Evolutionary conservation across 2,113 vertebrate species (phyloP), one percentile per base, ranked within the genome.

Genomic region (Cebidichthys violaceus): DNA sequence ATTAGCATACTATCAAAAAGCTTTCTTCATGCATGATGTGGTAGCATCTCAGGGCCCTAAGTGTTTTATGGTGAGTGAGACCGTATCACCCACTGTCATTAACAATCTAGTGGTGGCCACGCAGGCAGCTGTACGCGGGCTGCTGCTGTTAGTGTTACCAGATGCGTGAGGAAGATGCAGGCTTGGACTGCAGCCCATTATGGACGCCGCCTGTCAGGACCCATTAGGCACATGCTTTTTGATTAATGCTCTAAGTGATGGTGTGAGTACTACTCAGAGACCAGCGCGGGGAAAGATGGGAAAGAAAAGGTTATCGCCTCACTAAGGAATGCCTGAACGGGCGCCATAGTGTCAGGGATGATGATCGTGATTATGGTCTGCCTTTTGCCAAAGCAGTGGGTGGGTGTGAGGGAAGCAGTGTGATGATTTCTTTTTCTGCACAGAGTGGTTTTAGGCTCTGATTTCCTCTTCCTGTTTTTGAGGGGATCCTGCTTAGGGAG

Each of bases 221-320:
- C 94, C 95, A 95, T 98, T 97, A 97, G 94, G 90, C 90, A 74
- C 79, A 89, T 88, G 92, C 92, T 93, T 90, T 96, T 92, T 97
- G 97, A 98, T 96, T 97, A 97, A 98, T 97, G 96, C 95, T 95
- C 94, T 94, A 92, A 95, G 89, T 96, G 96, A 97, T 96, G 95
- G 94, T 95, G 93, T 96, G 95, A 97, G 94, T 94, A 94, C 88
- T 94, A 94, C 94, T 96, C 93, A 92, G 96, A 96, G 92, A 93
- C 89, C 65, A 45, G 84, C 35, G 14, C 18, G 6, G 82, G 81
- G 76, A 78, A 24, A 81, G 64, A 75, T 92, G 93, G 92, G 93
- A 84, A 85, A 92, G 90, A 96, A 95, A 96, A 96, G 94, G 95
- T 96, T 96, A 94, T 96, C 88, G 87, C 94, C 95, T 95, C 93